These are phyloP conservation scores for Arnoldichthys spilopterus DNA, from an alignment of 2,797 vertebrate species.

Conservation along the genomic window DNA sequence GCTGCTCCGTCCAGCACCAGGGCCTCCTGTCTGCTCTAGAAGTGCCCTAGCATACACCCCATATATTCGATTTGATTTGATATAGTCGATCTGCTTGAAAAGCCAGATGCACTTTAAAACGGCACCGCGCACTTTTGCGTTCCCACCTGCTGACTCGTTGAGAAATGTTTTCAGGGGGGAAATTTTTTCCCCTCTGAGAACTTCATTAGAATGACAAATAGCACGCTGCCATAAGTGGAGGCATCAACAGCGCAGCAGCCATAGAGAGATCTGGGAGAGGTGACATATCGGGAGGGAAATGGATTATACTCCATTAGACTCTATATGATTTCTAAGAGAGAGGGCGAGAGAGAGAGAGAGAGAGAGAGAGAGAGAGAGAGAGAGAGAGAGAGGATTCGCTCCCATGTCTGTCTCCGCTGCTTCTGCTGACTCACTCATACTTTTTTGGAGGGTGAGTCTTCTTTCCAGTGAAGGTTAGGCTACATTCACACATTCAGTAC, in stretches of 20 bases:
- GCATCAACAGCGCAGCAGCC: slow-evolving; percentile 79
- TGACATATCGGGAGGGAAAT: slow-evolving; percentile 78
- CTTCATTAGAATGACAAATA: slow-evolving; percentile 86
- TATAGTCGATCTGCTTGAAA: slow-evolving; percentile 48
- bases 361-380: slow-evolving; percentile 61
- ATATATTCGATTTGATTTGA: neutral
- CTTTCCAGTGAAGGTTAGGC: slow-evolving; percentile 2
- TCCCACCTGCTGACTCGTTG: slow-evolving; percentile 78
- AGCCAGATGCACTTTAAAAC: slow-evolving; percentile 69
- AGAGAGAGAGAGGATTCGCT: slow-evolving; percentile 61
- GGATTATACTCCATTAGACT: slow-evolving; percentile 79
- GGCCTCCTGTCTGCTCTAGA: neutral
- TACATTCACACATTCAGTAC: neutral
- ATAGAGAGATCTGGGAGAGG: slow-evolving; percentile 76
- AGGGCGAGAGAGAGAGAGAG: slow-evolving; percentile 44
- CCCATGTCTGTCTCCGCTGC: slow-evolving; percentile 60
- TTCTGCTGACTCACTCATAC: slow-evolving; percentile 77
- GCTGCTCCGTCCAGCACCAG: neutral
- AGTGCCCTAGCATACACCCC: neutral
- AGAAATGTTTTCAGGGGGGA: slow-evolving; percentile 76
- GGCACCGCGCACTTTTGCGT: slow-evolving; percentile 73
- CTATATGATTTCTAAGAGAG: slow-evolving; percentile 73
- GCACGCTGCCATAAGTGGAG: slow-evolving; percentile 78
- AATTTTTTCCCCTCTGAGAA: slow-evolving; percentile 76
- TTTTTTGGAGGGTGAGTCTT: slow-evolving; percentile 44